A percentile compares a stretch with the other conserved stretches of the same genome.
These are phyloP conservation scores for Neria commutata DNA, from an alignment of 2,888 invertebrate genomes.

Conservation along the genomic window DNA sequence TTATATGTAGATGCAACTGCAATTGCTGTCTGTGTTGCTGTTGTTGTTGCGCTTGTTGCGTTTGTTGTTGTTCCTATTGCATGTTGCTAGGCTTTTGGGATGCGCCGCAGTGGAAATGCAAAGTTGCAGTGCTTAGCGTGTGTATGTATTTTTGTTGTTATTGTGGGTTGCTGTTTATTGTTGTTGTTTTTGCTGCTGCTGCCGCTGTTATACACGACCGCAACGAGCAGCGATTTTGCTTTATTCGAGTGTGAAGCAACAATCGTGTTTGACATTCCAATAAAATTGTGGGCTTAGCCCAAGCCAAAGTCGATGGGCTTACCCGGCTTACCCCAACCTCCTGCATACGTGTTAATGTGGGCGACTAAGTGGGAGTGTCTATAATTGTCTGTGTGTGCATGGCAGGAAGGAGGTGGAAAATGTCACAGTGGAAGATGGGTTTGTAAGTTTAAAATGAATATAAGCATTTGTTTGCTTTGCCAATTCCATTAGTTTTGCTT, in stretches of 20 bases:
- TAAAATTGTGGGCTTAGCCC: constrained; percentile 3
- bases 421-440: too few species aligned
- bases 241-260: neutral
- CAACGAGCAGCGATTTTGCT: neutral
- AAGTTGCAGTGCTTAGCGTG: neutral
- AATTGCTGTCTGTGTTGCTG: neutral
- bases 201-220: neutral
- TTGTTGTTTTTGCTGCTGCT: neutral
- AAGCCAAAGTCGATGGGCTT: too few species aligned
- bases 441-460: too few species aligned
- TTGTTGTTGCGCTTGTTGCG: too few species aligned
- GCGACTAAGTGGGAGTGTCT: too few species aligned
- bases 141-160: neutral
- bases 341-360: too few species aligned
- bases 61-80: neutral
- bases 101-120: neutral
- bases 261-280: constrained; percentile 6
- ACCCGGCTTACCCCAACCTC: too few species aligned
- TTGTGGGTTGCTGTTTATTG: neutral
- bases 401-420: too few species aligned
- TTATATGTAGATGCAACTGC: neutral
- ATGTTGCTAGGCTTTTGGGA: neutral
- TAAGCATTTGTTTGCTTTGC: too few species aligned
- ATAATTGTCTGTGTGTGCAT: too few species aligned
- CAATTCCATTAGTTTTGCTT: too few species aligned